These are phyloP conservation scores for Chlorodrepanis virens DNA, from an alignment of 2,113 vertebrate genomes.

Conservation along the genomic window DNA sequence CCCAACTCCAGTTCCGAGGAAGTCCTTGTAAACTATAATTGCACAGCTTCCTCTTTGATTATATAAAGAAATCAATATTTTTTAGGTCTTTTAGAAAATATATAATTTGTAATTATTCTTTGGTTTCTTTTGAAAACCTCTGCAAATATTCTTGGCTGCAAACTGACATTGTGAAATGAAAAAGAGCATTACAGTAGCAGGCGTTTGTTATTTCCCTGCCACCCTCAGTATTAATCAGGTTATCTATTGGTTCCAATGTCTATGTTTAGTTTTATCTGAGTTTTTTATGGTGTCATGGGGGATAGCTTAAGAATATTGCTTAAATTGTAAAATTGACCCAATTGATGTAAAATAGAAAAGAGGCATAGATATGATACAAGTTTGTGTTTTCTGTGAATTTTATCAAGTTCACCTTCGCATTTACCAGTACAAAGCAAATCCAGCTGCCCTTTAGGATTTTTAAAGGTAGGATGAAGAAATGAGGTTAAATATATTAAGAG, in stretches of 20 bases:
- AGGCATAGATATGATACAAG: fast-evolving
- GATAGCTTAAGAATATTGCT: neutral
- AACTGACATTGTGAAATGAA: neutral
- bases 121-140: neutral
- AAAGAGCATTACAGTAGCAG: neutral
- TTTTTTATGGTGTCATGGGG: neutral
- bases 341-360: neutral
- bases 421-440: neutral
- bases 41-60: neutral
- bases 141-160: neutral
- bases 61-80: neutral
- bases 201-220: neutral
- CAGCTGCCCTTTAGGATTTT: neutral
- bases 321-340: neutral
- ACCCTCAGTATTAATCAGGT: neutral
- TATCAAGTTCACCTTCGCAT: neutral
- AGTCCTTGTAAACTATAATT: neutral
- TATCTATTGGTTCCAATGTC: neutral
- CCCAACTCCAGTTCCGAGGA: neutral
- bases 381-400: neutral
- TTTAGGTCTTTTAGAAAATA: neutral
- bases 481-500: neutral
- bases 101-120: neutral
- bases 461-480: neutral
- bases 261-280: neutral